A percentile compares a stretch with the other conserved stretches of the same genome.
phyloP scores from a whole-genome alignment of 2,113 vertebrate species.

The Oncorhynchus tshawytscha region DNA sequence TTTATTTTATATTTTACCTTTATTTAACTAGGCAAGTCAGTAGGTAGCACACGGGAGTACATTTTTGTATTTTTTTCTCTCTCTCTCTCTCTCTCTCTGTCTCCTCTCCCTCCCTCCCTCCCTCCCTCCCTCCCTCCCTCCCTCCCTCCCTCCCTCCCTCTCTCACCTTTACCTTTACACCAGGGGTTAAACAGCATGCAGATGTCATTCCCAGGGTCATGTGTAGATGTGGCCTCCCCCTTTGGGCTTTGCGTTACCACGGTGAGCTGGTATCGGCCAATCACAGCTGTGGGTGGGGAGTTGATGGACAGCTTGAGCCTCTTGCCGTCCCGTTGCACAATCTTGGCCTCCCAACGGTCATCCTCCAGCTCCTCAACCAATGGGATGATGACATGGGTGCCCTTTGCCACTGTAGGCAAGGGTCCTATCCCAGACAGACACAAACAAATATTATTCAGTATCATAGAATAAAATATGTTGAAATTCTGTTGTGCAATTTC shows the following conservation, averaged over 20 bases:
- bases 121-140: slow-evolving; percentile 67
- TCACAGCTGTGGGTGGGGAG: slow-evolving; percentile 72
- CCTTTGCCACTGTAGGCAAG: slow-evolving; percentile 80
- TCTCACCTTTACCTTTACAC: slow-evolving; percentile 89
- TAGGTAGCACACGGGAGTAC: too few relatives aligned
- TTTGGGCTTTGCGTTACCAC: slow-evolving; percentile 62
- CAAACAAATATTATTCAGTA: not conserved
- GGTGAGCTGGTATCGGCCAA: slow-evolving; percentile 81
- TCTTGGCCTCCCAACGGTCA: slow-evolving; percentile 80
- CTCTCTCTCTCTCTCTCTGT: too few relatives aligned
- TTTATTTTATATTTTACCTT: too few relatives aligned
- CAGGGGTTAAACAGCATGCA: slow-evolving; percentile 91
- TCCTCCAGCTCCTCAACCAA: slow-evolving; percentile 74
- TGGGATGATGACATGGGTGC: slow-evolving; percentile 81
- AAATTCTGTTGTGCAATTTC: slow-evolving; percentile 52
- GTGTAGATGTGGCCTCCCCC: slow-evolving; percentile 59
- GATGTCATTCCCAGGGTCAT: slow-evolving; percentile 71
- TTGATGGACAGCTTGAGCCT: slow-evolving; percentile 72
- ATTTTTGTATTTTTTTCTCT: too few relatives aligned
- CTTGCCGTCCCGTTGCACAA: slow-evolving; percentile 64
- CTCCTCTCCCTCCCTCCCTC: slow-evolving; percentile 57
- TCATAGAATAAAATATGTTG: slow-evolving; percentile 47
- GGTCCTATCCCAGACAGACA: slow-evolving; percentile 73
- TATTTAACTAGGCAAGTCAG: too few relatives aligned
- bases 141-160: not conserved